Percentiles rank a stretch among this genome's conserved stretches.
These are phyloP conservation scores for Trichogramma dendrolimi DNA, from an alignment of 2,888 invertebrate genomes.

Conservation along the genomic window DNA sequence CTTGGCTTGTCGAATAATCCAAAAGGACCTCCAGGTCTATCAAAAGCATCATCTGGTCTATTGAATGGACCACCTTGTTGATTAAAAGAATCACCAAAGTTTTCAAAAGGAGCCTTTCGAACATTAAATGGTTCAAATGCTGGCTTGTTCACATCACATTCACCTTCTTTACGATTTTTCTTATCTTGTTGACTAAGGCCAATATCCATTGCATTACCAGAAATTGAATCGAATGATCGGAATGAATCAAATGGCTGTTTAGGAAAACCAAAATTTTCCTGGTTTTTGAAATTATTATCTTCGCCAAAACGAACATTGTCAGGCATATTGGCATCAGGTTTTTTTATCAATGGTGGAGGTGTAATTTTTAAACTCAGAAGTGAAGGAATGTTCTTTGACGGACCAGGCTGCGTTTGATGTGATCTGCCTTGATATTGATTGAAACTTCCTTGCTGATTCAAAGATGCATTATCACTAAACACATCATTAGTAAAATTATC, in stretches of 20 bases:
- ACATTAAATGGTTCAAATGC: neutral
- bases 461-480: slow-evolving; percentile 4
- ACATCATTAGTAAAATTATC: slow-evolving; percentile 3
- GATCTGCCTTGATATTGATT: slow-evolving; percentile 6
- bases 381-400: slow-evolving; percentile 22
- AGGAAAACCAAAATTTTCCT: too few relatives aligned
- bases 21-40: slow-evolving; percentile 1
- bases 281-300: too few relatives aligned
- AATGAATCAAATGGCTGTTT: too few relatives aligned
- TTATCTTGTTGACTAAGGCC: too few relatives aligned
- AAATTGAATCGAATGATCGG: too few relatives aligned
- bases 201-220: too few relatives aligned
- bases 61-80: neutral
- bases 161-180: too few relatives aligned
- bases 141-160: too few relatives aligned
- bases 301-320: too few relatives aligned
- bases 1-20: slow-evolving; percentile 5
- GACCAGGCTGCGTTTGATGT: neutral
- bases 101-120: slow-evolving; percentile 1
- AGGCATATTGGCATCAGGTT: too few relatives aligned
- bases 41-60: neutral
- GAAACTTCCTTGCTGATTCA: slow-evolving; percentile 19
- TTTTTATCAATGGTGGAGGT: slow-evolving; percentile 17
- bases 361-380: slow-evolving; percentile 24
- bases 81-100: slow-evolving; percentile 16